A percentile compares a stretch with the other conserved stretches of the same genome.
Conservation (phyloP, 2,888 invertebrate genomes). For the Graphium colonna region DNA sequence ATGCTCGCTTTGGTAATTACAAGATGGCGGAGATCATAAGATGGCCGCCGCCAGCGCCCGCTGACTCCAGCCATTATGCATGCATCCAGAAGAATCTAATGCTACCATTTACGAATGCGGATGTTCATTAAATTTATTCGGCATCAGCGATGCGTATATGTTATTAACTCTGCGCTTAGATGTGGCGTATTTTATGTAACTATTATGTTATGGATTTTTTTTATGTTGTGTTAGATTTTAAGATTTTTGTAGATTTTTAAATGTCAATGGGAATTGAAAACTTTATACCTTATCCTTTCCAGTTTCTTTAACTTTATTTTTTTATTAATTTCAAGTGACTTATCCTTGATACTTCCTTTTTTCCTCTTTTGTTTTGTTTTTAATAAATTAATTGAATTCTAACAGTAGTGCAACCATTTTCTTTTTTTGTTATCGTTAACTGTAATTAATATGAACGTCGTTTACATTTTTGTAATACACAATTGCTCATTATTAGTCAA, state of each 20-base stretch:
- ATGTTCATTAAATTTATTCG: neutral
- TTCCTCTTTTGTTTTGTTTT: too few relatives aligned
- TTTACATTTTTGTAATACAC: too few relatives aligned
- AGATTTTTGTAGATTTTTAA: neutral
- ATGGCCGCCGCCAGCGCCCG: slow-evolving; percentile 50
- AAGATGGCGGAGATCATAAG: slow-evolving; percentile 57
- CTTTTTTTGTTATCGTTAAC: too few relatives aligned
- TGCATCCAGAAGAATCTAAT: slow-evolving; percentile 46
- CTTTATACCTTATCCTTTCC: too few relatives aligned
- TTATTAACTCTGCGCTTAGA: slow-evolving; percentile 1
- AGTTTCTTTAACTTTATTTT: too few relatives aligned
- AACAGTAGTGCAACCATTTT: too few relatives aligned
- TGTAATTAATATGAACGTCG: too few relatives aligned
- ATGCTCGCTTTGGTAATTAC: slow-evolving; percentile 42
- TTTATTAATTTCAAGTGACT: too few relatives aligned
- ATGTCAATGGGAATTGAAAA: neutral
- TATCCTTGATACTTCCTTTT: too few relatives aligned
- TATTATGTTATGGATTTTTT: neutral
- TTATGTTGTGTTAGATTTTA: neutral
- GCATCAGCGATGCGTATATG: neutral
- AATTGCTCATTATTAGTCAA: too few relatives aligned
- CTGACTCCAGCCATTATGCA: slow-evolving; percentile 40
- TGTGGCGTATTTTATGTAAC: neutral
- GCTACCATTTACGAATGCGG: slow-evolving; percentile 33
- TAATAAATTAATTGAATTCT: too few relatives aligned